Evolutionary conservation across 2,113 vertebrate species (phyloP).

Genomic region (Phrynosoma platyrhinos): DNA sequence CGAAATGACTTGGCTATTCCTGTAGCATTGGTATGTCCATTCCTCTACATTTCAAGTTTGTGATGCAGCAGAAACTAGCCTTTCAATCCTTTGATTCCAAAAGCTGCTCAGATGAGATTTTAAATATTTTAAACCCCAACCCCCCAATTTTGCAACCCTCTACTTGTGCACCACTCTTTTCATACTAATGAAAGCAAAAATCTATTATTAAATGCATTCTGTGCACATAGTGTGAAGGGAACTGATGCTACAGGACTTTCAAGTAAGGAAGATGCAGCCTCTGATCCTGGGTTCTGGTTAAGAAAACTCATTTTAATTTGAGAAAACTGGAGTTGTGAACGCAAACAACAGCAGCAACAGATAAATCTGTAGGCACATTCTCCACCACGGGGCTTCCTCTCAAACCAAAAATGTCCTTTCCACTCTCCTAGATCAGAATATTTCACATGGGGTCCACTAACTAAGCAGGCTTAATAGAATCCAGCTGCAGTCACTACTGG

Average conservation of each 20-base stretch:
- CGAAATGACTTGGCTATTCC: no score
- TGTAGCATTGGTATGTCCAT: no score
- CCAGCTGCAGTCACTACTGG: not conserved
- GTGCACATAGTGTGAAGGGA: not conserved
- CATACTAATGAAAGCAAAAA: not conserved
- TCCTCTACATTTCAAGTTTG: no score
- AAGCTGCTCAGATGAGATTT: not conserved
- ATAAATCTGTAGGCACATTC: not conserved
- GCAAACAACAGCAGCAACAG: not conserved
- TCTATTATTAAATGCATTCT: not conserved
- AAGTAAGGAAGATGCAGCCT: not conserved
- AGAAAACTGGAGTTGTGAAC: not conserved
- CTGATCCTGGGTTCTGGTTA: not conserved
- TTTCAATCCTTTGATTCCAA: no score
- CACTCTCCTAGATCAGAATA: not conserved
- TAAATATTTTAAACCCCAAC: not conserved
- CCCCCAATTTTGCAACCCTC: not conserved
- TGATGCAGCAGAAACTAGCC: no score
- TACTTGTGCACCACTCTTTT: not conserved
- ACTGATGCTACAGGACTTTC: not conserved
- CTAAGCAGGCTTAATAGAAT: not conserved
- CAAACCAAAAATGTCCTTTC: not conserved
- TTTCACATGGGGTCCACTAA: not conserved
- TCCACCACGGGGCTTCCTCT: not conserved
- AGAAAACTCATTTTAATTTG: not conserved